Evolutionary conservation across 2,797 vertebrate genomes (phyloP).

Genomic region (Hybognathus amarus): DNA sequence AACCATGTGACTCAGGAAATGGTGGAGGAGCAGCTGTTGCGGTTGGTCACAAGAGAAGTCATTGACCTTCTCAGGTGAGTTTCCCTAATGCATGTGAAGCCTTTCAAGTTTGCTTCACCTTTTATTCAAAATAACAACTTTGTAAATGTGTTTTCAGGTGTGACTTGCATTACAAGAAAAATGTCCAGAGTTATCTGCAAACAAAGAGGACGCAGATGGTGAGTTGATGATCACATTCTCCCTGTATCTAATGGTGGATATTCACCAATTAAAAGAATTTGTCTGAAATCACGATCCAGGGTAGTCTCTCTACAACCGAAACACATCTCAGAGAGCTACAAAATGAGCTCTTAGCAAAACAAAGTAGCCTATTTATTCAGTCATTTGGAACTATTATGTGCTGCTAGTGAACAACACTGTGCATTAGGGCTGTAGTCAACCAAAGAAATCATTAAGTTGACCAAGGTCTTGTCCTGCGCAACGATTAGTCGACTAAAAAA

Average conservation of each 20-base stretch:
- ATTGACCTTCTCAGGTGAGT: slow-evolving; percentile 95
- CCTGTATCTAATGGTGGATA: neutral
- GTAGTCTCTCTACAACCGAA: too few species aligned
- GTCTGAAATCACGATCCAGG: too few species aligned
- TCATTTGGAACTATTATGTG: neutral
- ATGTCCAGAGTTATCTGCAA: slow-evolving; percentile 76
- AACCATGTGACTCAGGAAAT: slow-evolving; percentile 94
- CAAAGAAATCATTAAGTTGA: too few species aligned
- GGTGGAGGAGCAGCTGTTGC: slow-evolving; percentile 92
- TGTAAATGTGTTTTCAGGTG: slow-evolving; percentile 72
- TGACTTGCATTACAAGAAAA: slow-evolving; percentile 90
- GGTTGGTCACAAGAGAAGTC: slow-evolving; percentile 91
- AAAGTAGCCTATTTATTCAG: too few species aligned
- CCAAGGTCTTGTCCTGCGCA: too few species aligned
- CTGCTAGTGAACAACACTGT: neutral
- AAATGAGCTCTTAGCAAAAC: too few species aligned
- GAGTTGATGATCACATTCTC: slow-evolving; percentile 20
- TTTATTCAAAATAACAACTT: neutral
- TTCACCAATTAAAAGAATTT: neutral
- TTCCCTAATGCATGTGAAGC: neutral
- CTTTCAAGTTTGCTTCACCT: neutral
- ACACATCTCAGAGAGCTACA: too few species aligned
- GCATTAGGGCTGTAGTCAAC: too few species aligned
- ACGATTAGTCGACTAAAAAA: too few species aligned
- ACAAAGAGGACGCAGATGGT: slow-evolving; percentile 78